Evolutionary conservation across 2,888 invertebrate genomes (phyloP), one percentile per base, ranked within the genome.

Genomic region (Ornithoptera priamus): DNA sequence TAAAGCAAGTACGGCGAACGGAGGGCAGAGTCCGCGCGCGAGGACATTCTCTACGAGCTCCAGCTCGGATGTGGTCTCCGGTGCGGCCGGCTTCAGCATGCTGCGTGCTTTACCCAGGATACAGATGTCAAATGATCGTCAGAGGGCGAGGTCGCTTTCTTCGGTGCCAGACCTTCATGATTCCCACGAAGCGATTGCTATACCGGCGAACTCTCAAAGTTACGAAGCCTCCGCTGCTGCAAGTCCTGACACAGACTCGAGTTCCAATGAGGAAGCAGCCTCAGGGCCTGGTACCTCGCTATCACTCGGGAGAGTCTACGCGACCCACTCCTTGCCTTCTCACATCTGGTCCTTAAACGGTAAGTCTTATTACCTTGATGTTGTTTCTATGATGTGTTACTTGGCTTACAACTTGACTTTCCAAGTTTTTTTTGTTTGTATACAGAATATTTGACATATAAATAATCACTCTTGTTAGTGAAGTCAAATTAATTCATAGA

Each of bases 261-360:
- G 94, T 82, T 95, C 93, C 74, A 94, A 95, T 64, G 96, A 96
- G 80, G 96, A 96, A 78, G 93, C 94, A 1, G 89, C 84, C 1
- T 86, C 90, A 0, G 84, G 78, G 22, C 79, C 92, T 0, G 89
- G 88, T 60, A 85, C 90, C 1, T 88, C 92, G 12, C 90, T 95
- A 74, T 94, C 95, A 70, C 93, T 96, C 65, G 96, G 97, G 72
- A 93, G 97, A 75, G 97, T 97, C 53, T 97, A 97, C 83, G 96
- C 97, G 72, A 97, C 97, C 79, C 97, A 97, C 88, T 97, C 97
- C 80, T 93, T 97, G 92, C 97, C 97, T 84, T 97, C 97, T 78
- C 97, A 97, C 91, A 97, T 97, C 93, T 97, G 97, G 97, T 97
- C 97, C 78, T 93, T 97, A 81, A 97, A 97, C 89, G 97, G 97